A percentile compares a stretch with the other conserved stretches of the same genome.
These are phyloP conservation scores for Equus przewalskii DNA, from an alignment of 2,113 vertebrate genomes.

Conservation along the genomic window DNA sequence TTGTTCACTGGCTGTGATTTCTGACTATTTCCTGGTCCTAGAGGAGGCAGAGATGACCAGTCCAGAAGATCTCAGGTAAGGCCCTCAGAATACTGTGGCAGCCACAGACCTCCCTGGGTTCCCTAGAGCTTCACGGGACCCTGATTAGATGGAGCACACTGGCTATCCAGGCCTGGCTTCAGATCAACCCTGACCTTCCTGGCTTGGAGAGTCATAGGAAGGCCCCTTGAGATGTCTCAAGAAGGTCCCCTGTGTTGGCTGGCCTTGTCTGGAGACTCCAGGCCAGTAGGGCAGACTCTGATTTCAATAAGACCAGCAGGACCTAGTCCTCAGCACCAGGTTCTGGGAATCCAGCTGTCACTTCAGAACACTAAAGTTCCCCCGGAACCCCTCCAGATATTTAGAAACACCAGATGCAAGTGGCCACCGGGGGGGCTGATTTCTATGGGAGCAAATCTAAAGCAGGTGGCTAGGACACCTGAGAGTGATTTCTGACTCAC, in stretches of 20 bases:
- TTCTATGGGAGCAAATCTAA: neutral
- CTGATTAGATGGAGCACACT: neutral
- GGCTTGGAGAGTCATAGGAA: neutral
- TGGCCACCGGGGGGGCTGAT: neutral
- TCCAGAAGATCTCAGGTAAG: neutral
- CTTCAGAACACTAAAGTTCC: neutral
- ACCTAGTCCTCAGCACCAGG: neutral
- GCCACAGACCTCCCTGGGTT: neutral
- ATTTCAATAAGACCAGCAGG: neutral
- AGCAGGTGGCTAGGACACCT: neutral
- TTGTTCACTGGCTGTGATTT: neutral
- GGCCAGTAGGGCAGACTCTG: neutral
- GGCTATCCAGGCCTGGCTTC: neutral
- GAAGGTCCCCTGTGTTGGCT: neutral
- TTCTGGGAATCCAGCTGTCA: neutral
- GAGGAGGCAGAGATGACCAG: neutral
- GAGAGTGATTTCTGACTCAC: neutral
- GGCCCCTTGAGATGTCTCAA: neutral
- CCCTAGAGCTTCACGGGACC: neutral
- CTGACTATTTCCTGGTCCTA: neutral
- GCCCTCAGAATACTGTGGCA: neutral
- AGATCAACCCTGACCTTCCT: neutral
- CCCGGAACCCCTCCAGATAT: neutral
- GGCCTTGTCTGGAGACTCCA: neutral
- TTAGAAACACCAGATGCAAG: constrained; percentile 19